A percentile compares a stretch with the other conserved stretches of the same genome.
phyloP scores from a whole-genome alignment of 1,140 invertebrate genomes.

The Neelides sp. region DNA sequence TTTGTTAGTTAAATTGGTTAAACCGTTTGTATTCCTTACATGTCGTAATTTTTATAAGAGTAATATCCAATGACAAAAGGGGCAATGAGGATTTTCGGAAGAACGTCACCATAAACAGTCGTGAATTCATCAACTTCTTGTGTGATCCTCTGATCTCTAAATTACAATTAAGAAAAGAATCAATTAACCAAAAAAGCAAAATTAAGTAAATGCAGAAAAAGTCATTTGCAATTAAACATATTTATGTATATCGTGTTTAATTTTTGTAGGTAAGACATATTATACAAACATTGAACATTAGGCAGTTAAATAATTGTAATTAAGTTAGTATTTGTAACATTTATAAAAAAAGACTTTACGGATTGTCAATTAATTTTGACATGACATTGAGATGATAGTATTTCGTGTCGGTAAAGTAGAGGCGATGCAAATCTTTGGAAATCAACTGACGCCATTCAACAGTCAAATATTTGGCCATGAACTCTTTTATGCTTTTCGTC shows the following conservation, averaged over 20 bases:
- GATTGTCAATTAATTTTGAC: constrained; percentile 41
- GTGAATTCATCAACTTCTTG: constrained; percentile 46
- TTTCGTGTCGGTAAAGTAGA: constrained; percentile 40
- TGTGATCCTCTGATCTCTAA: constrained; percentile 45
- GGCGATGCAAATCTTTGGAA: constrained; percentile 37
- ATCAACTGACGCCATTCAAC: constrained; percentile 40
- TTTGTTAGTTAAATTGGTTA: not conserved
- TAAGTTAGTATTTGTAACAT: not conserved
- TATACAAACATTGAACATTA: no score
- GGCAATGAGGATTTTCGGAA: constrained; percentile 40
- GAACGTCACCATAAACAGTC: constrained; percentile 38
- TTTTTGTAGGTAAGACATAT: no score
- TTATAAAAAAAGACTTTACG: constrained; percentile 35
- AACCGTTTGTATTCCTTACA: constrained; percentile 22
- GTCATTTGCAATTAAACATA: no score
- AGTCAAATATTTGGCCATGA: constrained; percentile 38
- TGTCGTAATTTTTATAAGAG: constrained; percentile 36
- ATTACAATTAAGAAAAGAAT: no score
- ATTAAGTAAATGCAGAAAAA: no score
- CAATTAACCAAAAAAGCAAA: no score
- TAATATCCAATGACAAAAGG: constrained; percentile 48
- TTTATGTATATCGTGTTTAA: no score
- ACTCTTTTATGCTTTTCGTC: constrained; percentile 37
- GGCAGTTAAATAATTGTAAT: no score
- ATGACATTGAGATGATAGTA: constrained; percentile 44